Percentiles rank a stretch among this genome's conserved stretches.
Conservation (phyloP, 2,888 invertebrate species). For the Holacanthella duospinosa region DNA sequence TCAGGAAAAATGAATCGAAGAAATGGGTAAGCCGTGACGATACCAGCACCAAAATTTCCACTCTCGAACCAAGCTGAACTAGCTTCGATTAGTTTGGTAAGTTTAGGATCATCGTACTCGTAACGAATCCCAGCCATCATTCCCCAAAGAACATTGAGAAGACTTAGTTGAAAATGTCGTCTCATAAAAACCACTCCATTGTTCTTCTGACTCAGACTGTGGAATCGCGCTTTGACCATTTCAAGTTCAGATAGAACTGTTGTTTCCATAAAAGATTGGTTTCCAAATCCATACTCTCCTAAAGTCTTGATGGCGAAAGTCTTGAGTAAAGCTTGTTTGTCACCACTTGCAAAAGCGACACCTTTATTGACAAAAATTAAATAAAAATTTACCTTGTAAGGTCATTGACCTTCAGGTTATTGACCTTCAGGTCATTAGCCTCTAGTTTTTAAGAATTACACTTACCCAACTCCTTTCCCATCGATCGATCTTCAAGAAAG, state of each 20-base stretch:
- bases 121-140: slow-evolving; percentile 33
- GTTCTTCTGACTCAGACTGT: slow-evolving; percentile 11
- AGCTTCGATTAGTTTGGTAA: slow-evolving; percentile 24
- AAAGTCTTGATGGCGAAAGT: slow-evolving; percentile 22
- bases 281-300: slow-evolving; percentile 30
- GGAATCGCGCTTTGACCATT: slow-evolving; percentile 19
- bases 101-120: slow-evolving; percentile 31
- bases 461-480: slow-evolving; percentile 31
- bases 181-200: slow-evolving; percentile 26
- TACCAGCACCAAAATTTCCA: slow-evolving; percentile 32
- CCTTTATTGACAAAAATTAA: slow-evolving; percentile 10
- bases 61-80: slow-evolving; percentile 34
- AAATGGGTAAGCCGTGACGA: slow-evolving; percentile 44
- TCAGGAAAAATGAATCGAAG: slow-evolving; percentile 55
- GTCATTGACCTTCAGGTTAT: too few relatives aligned
- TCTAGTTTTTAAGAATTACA: background rate
- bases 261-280: slow-evolving; percentile 24
- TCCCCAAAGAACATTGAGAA: slow-evolving; percentile 34
- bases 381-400: background rate
- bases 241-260: slow-evolving; percentile 21
- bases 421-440: background rate
- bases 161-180: slow-evolving; percentile 30
- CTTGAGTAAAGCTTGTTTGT: slow-evolving; percentile 24
- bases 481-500: slow-evolving; percentile 28
- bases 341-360: slow-evolving; percentile 24